A percentile compares a stretch with the other conserved stretches of the same genome.
Conservation (phyloP, 2,113 vertebrate genomes). For the Toxostoma redivivum region DNA sequence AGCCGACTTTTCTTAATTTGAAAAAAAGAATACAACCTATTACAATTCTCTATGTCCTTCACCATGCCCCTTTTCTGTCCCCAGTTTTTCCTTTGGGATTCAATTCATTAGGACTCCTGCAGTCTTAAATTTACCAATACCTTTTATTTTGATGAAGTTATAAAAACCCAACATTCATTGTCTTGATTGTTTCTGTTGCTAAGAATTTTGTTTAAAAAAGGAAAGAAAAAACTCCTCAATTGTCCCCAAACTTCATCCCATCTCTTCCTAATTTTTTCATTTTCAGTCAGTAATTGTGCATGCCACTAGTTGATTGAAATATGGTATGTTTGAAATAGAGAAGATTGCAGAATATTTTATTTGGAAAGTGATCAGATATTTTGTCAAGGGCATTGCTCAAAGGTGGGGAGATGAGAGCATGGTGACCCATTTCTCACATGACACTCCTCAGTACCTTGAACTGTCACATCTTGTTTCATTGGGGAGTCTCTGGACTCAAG, state of each 20-base stretch:
- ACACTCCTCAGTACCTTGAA: neutral
- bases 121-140: neutral
- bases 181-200: neutral
- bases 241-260: neutral
- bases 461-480: accelerated
- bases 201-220: neutral
- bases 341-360: neutral
- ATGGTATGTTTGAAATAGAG: neutral
- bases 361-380: neutral
- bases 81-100: neutral
- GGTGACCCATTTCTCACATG: too few species aligned
- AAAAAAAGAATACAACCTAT: neutral
- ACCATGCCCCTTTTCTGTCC: neutral
- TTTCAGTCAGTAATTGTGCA: neutral
- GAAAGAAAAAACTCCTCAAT: neutral
- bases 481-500: neutral
- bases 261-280: neutral
- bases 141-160: neutral
- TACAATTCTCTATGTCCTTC: neutral
- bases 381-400: neutral
- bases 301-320: neutral
- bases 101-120: neutral
- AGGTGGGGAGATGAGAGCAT: neutral
- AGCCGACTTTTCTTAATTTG: neutral
- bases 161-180: accelerated